Conservation (phyloP, 2,113 vertebrate genomes). For the Bubo blakistoni region DNA sequence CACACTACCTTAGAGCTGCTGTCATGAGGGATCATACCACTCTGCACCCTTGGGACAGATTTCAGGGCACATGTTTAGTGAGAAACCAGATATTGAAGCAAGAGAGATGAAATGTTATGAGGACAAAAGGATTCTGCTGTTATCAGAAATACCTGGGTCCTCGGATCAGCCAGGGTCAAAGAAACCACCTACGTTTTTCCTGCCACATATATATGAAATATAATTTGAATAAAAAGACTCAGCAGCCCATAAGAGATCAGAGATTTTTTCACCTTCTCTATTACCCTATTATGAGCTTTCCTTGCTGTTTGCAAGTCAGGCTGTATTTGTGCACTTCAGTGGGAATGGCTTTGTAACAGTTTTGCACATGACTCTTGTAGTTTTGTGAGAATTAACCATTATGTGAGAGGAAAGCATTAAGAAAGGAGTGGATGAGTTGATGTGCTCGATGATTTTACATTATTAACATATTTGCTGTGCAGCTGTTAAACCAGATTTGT, state of each 20-base stretch:
- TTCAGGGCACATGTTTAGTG: neutral
- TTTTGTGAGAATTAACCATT: neutral
- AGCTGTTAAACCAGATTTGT: neutral
- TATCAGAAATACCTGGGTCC: slow-evolving; percentile 39
- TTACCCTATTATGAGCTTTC: neutral
- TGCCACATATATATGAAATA: neutral
- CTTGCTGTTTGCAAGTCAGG: neutral
- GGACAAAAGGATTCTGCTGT: slow-evolving; percentile 21
- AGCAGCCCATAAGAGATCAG: neutral
- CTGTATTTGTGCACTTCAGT: neutral
- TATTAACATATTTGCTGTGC: neutral
- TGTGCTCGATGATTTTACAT: neutral
- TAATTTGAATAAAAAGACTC: slow-evolving; percentile 7
- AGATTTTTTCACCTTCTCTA: neutral
- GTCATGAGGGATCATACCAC: rapidly evolving
- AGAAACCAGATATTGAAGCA: slow-evolving; percentile 5
- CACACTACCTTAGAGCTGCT: neutral
- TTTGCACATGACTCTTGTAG: neutral
- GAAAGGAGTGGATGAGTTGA: neutral
- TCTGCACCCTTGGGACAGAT: neutral
- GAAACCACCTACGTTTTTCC: neutral
- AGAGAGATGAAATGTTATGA: neutral
- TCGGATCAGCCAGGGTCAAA: neutral
- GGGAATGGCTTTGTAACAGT: neutral
- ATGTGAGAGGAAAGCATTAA: neutral